phyloP scores from a whole-genome alignment of 2,888 invertebrate species.

The Empis stercorea region DNA sequence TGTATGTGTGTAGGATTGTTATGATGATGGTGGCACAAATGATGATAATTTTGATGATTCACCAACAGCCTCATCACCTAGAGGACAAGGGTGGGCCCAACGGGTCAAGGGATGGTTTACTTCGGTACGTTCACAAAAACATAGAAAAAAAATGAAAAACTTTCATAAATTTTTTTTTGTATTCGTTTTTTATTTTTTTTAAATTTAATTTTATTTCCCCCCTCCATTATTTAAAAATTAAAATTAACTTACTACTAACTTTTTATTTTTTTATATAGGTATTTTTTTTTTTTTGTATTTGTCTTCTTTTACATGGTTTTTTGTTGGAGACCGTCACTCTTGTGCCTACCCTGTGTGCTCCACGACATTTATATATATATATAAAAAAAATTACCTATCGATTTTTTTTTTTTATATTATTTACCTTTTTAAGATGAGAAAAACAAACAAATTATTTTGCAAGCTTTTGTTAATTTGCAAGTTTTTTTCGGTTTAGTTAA shows the following conservation, averaged over 20 bases:
- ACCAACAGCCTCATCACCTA: constrained; percentile 36
- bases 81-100: constrained; percentile 54
- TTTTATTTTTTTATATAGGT: too few relatives aligned
- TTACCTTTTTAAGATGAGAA: too few relatives aligned
- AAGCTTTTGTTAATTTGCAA: too few relatives aligned
- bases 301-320: constrained; percentile 8
- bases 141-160: constrained; percentile 10
- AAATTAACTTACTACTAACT: background rate
- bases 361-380: constrained; percentile 15
- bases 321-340: constrained; percentile 25
- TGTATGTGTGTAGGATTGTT: constrained; percentile 29
- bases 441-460: too few relatives aligned
- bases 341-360: constrained; percentile 37
- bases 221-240: background rate
- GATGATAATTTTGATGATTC: constrained; percentile 33
- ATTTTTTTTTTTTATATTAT: too few relatives aligned
- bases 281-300: constrained; percentile 2
- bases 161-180: constrained; percentile 5
- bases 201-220: too few relatives aligned
- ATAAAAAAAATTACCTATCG: background rate
- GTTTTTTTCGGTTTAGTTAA: too few relatives aligned
- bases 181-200: background rate
- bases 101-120: constrained; percentile 58
- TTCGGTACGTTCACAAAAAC: constrained; percentile 47
- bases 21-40: constrained; percentile 24